phyloP scores from a whole-genome alignment of 2,888 invertebrate genomes.

The Tachina lurida region DNA sequence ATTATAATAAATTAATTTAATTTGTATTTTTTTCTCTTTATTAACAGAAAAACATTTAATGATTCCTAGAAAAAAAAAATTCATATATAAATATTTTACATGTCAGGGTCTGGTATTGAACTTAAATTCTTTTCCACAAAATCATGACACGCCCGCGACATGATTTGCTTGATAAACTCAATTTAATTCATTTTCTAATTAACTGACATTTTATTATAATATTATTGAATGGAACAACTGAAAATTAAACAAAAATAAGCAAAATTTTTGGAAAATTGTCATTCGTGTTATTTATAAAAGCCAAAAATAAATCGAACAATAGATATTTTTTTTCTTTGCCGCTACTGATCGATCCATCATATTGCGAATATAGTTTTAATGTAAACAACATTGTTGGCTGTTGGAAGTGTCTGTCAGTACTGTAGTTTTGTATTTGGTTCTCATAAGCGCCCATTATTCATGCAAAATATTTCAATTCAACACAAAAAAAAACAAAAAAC shows the following conservation, averaged over 20 bases:
- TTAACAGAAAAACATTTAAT: no score
- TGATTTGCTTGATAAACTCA: no score
- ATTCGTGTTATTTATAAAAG: not conserved
- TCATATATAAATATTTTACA: no score
- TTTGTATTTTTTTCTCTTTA: no score
- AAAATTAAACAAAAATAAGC: not conserved
- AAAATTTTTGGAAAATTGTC: not conserved
- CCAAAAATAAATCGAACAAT: not conserved
- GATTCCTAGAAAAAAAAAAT: no score
- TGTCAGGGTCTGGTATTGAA: no score
- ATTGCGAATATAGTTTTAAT: not conserved
- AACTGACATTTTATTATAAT: not conserved
- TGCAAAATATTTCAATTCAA: slow-evolving; percentile 50
- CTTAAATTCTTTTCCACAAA: no score
- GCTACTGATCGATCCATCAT: slow-evolving; percentile 17
- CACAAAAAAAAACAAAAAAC: not conserved
- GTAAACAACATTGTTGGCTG: not conserved
- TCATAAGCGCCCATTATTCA: slow-evolving; percentile 48
- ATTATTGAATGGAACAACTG: not conserved
- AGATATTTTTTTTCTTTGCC: not conserved
- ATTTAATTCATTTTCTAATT: not conserved
- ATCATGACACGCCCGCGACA: no score
- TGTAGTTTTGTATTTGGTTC: not conserved
- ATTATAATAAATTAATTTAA: no score
- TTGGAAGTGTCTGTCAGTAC: not conserved